phyloP scores from a whole-genome alignment of 1,140 invertebrate genomes.

The Bactericera cockerelli region DNA sequence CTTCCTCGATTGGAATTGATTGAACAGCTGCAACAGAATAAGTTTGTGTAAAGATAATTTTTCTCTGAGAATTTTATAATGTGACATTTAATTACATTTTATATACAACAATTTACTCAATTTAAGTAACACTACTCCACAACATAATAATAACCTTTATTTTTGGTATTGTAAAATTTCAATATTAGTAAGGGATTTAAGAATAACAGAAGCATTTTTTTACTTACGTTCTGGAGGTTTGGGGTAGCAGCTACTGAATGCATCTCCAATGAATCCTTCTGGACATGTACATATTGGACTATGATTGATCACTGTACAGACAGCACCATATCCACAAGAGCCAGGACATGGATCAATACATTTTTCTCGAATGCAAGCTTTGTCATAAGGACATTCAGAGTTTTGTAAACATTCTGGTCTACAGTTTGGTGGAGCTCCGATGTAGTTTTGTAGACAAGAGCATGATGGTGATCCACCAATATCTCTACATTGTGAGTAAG shows the following conservation, averaged over 20 bases:
- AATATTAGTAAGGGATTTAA: too few relatives aligned
- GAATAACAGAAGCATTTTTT: too few relatives aligned
- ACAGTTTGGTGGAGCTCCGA: conserved; percentile 34
- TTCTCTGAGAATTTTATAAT: too few relatives aligned
- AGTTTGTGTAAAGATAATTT: too few relatives aligned
- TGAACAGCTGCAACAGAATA: conserved; percentile 17
- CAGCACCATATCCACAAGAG: conserved; percentile 40
- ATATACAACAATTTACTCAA: too few relatives aligned
- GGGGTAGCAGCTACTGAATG: conserved; percentile 45
- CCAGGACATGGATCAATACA: conserved; percentile 39
- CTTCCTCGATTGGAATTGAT: conserved; percentile 16
- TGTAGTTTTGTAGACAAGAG: conserved; percentile 34
- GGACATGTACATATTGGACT: conserved; percentile 47
- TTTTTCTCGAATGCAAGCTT: conserved; percentile 39
- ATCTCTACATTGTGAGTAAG: conserved; percentile 44
- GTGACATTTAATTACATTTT: too few relatives aligned
- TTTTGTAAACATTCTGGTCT: conserved; percentile 38
- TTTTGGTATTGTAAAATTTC: too few relatives aligned
- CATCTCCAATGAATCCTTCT: conserved; percentile 49
- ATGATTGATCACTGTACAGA: conserved; percentile 50
- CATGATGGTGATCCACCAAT: conserved; percentile 39
- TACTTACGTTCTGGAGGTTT: conserved; percentile 35
- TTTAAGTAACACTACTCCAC: too few relatives aligned
- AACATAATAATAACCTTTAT: too few relatives aligned
- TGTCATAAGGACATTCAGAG: conserved; percentile 34